Base-by-base conservation (phyloP, 2,888 invertebrate species). In the Leptopilina drosophilae region DNA sequence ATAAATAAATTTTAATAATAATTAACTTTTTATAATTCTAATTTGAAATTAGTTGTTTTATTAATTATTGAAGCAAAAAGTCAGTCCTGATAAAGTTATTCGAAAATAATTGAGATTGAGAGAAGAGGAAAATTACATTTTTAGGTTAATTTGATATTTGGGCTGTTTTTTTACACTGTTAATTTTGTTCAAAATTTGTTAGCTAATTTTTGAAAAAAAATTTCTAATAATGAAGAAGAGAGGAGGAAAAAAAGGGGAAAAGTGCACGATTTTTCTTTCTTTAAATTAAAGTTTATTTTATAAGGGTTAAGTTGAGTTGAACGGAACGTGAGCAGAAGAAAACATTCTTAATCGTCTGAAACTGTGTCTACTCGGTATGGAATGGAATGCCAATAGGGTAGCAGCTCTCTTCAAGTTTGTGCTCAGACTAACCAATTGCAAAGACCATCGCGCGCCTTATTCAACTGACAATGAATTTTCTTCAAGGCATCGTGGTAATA, bases 321-420 rank as follows among this genome's bases (percentile, higher is more conserved):
- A 73, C 40, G 73, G 8, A 59, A 73, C 73, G 73, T 73, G 73
- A 73, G 33, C 56, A 73, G 73, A 73, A 73, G 56, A 33, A 26
- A 33, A 73, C 73, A 73, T 73, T 73, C 73, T 56, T 73, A 73
- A 73, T 73, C 73, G 56, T 73, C 56, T 73, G 73, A 56, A 73
- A 15, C 56, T 73, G 20, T 40, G 73, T 56, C 56, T 73, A 59
- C 73, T 73, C 56, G 56, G 73, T 73, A 59, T 73, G 73, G 73
- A 53, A 56, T 59, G 56, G 73, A 73, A 73, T 73, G n/a, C 40
- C 73, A 73, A 73, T 73, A 33, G 56, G 73, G 56, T 56, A 14
- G 73, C 5, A 33, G 33, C 33, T 33, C 33, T 33, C 73, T 73
- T 15, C 40, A 73, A 40, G 33, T 73, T 42, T 53, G 73, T 73